phyloP scores from a whole-genome alignment of 2,888 invertebrate genomes.

The Galerucella calmariensis region DNA sequence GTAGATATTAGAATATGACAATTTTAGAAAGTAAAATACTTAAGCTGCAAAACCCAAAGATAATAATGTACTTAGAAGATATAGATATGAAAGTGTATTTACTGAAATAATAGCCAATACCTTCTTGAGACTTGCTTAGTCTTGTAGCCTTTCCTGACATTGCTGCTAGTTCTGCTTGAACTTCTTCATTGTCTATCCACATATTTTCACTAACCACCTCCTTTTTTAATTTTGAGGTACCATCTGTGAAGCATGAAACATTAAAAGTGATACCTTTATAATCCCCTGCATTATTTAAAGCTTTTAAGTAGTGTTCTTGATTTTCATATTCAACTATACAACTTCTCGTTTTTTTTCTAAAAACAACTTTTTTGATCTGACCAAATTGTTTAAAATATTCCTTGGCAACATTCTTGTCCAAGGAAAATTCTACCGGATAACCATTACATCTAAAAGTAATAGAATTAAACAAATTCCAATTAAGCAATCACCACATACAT shows the following conservation, averaged over 20 bases:
- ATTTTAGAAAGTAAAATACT: too few species aligned
- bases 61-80: too few species aligned
- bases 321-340: slow-evolving; percentile 78
- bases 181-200: slow-evolving; percentile 73
- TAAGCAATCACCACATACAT: slow-evolving; percentile 5
- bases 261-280: slow-evolving; percentile 73
- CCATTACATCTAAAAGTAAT: slow-evolving; percentile 68
- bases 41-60: too few species aligned
- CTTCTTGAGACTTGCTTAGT: slow-evolving; percentile 17
- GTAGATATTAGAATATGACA: too few species aligned
- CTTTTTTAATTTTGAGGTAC: slow-evolving; percentile 26
- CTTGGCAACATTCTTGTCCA: slow-evolving; percentile 72
- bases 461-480: neutral
- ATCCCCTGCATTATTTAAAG: slow-evolving; percentile 71
- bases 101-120: slow-evolving; percentile 7
- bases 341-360: slow-evolving; percentile 72
- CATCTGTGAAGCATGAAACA: slow-evolving; percentile 32
- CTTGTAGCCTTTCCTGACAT: slow-evolving; percentile 65
- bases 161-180: slow-evolving; percentile 76
- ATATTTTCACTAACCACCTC: slow-evolving; percentile 53
- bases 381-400: slow-evolving; percentile 80
- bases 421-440: slow-evolving; percentile 74
- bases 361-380: slow-evolving; percentile 72
- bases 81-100: neutral
- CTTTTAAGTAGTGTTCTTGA: slow-evolving; percentile 70